Evolutionary conservation across 2,797 vertebrate genomes (phyloP), one percentile per base, ranked within the genome.

Genomic region (Diplodus sargus): DNA sequence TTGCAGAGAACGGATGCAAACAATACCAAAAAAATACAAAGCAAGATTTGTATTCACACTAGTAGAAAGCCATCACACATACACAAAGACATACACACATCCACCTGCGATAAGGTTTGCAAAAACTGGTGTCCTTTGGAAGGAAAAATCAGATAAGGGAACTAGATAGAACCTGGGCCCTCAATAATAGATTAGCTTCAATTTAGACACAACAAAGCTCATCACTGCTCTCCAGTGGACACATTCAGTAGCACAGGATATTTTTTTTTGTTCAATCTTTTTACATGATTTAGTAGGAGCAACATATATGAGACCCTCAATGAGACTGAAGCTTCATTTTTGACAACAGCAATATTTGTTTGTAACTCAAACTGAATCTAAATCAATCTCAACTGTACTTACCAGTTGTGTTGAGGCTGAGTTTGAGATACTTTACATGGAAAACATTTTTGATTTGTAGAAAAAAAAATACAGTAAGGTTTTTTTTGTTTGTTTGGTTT

Each of bases 141-240:
- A 68, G 47, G 20, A 68, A 61, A 16, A 3, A 14, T 48, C 14
- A 56, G 15, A 54, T 23, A 22, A 48, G 13, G 5, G 5, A 65
- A 64, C 17, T 1, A 4, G 5, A 66, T 2, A 16, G 9, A 34
- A 48, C 16, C 18, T 61, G 15, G 34, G 16, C 12, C n/a, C 25
- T 49, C 8, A 48, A 53, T 56, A 52, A 14, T 65, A 18, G 23
- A 52, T 14, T 14, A 30, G 23, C 20, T 60, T 25, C 4, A 74
- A 18, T 71, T 23, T 51, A 14, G 22, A 42, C 67, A 63, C 30
- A 63, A 8, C 17, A 56, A 20, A 70, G 54, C 20, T 67, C 39
- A 28, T 20, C 45, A 0, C 64, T 82, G 78, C 78, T 18, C 64
- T 76, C 78, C 70, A 56, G 64, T 70, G 82, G 74, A 47, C 45